phyloP scores from a whole-genome alignment of 2,888 invertebrate species.

The Orthonevra nobilis region DNA sequence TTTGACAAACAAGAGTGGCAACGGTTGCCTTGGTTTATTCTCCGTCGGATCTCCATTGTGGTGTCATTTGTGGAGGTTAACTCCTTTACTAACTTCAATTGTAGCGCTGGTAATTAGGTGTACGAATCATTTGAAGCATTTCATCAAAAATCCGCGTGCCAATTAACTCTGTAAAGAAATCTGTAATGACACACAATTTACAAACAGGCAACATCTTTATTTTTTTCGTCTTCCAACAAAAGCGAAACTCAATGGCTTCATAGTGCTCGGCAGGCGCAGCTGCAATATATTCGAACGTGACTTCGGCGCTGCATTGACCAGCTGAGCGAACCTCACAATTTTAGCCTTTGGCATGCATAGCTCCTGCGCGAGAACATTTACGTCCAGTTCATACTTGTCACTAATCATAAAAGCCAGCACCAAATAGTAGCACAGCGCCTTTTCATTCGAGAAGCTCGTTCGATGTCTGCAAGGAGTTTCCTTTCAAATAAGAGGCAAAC shows the following conservation, averaged over 20 bases:
- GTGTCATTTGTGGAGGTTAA: no score
- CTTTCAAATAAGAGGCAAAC: no score
- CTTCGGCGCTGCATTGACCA: conserved; percentile 74
- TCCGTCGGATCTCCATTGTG: no score
- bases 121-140: no score
- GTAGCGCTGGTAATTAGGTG: no score
- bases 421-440: conserved; percentile 77
- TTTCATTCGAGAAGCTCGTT: conserved; percentile 75
- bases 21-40: no score
- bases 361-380: conserved; percentile 73
- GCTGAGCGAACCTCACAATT: conserved; percentile 75
- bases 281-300: conserved; percentile 71
- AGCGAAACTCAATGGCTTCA: conserved; percentile 71
- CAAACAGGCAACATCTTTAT: no score
- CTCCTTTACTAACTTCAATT: no score
- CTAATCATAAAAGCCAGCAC: conserved; percentile 75
- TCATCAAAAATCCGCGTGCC: no score
- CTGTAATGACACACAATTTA: no score
- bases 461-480: conserved; percentile 71
- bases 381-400: conserved; percentile 74
- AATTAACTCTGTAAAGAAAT: no score
- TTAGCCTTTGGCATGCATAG: conserved; percentile 74
- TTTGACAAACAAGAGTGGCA: no score
- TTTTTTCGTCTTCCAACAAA: conserved; percentile 14
- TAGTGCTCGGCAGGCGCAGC: conserved; percentile 74